Percentiles rank a stretch among this genome's conserved stretches.
These are phyloP conservation scores for Tetranychus truncatus DNA, from an alignment of 2,888 invertebrate genomes.

Conservation along the genomic window DNA sequence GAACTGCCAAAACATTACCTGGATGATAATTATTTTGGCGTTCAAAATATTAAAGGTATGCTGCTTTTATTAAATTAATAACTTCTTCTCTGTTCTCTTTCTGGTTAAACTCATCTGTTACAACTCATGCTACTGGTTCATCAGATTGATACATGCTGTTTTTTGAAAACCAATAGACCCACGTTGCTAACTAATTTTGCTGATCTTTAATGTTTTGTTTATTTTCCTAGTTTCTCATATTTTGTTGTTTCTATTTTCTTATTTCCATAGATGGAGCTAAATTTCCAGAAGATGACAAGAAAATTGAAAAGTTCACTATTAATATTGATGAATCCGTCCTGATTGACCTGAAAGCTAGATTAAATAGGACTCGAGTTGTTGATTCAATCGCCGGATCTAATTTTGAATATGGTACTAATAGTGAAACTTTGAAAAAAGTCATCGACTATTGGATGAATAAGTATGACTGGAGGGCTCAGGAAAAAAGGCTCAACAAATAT, in stretches of 20 bases:
- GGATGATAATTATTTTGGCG: conserved; percentile 11
- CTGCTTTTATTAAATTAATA: no score
- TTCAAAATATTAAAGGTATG: neutral
- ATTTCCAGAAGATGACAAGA: neutral
- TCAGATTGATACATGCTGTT: no score
- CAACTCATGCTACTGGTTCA: no score
- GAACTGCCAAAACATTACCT: neutral
- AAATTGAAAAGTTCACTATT: neutral
- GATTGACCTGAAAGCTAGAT: conserved; percentile 38
- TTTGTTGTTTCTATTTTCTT: neutral
- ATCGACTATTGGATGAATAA: conserved; percentile 55
- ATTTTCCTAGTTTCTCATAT: neutral
- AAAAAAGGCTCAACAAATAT: conserved; percentile 50
- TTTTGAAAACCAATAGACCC: no score
- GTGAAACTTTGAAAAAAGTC: conserved; percentile 46
- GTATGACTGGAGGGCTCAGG: conserved; percentile 52
- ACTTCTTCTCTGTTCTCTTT: no score
- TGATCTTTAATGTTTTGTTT: no score
- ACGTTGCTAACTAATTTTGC: no score
- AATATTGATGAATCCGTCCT: neutral
- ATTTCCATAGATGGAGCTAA: conserved; percentile 3
- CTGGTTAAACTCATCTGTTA: no score
- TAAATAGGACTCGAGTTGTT: conserved; percentile 35
- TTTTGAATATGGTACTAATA: conserved; percentile 65
- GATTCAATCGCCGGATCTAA: conserved; percentile 37